These are phyloP conservation scores for Rhopalosiphum padi DNA, from an alignment of 1,140 invertebrate species.

Conservation along the genomic window DNA sequence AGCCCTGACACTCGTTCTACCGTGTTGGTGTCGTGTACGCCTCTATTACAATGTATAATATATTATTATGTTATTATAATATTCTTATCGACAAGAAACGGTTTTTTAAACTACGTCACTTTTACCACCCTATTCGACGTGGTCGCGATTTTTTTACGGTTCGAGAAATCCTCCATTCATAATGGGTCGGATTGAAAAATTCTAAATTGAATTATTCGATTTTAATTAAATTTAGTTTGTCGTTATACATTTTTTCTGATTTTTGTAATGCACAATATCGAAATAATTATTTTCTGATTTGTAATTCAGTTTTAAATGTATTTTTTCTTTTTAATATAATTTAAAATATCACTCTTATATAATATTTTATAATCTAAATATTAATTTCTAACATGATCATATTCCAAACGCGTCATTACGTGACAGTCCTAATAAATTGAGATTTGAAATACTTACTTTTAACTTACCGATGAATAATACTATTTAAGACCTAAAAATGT, in stretches of 20 bases:
- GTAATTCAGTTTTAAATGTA: neutral
- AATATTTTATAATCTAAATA: neutral
- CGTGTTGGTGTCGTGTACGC: neutral
- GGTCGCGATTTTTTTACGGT: neutral
- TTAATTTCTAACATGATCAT: too few relatives aligned
- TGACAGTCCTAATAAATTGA: too few relatives aligned
- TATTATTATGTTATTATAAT: neutral
- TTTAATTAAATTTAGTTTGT: too few relatives aligned
- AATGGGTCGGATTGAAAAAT: neutral
- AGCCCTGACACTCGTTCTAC: conserved; percentile 22
- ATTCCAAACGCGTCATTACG: neutral
- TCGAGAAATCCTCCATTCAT: neutral
- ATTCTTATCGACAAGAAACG: neutral
- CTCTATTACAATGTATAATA: neutral
- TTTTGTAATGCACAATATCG: neutral
- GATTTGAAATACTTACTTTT: too few relatives aligned
- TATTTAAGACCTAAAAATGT: too few relatives aligned
- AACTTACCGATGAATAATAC: too few relatives aligned
- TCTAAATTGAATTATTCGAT: too few relatives aligned
- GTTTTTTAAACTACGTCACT: neutral
- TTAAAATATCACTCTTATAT: neutral
- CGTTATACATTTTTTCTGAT: neutral
- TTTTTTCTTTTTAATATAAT: neutral
- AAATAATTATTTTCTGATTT: neutral
- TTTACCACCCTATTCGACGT: too few relatives aligned